Evolutionary conservation across 2,888 invertebrate genomes (phyloP).

Genomic region (Ormyrus nitidulus): DNA sequence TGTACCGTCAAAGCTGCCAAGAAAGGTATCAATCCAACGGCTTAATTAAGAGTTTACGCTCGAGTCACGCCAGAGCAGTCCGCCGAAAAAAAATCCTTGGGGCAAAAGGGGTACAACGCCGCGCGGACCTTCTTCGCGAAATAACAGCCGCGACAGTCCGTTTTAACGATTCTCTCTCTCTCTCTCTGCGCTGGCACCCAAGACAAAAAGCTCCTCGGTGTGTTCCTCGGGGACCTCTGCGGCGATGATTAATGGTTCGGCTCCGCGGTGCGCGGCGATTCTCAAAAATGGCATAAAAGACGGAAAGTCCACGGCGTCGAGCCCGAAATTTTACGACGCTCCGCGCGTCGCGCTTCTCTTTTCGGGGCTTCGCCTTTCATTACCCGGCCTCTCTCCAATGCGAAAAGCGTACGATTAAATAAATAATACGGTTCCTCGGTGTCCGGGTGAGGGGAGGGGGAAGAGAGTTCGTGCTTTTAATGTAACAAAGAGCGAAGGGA

Average conservation of each 20-base stretch:
- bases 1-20: neutral
- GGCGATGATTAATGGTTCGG: conserved; percentile 59
- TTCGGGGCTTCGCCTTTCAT: conserved; percentile 58
- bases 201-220: neutral
- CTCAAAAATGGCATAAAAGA: conserved; percentile 60
- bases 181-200: neutral
- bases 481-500: conserved; percentile 41
- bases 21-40: conserved; percentile 23
- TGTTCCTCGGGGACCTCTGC: no score
- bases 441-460: neutral
- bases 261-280: conserved; percentile 43
- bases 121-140: neutral
- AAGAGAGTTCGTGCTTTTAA: conserved; percentile 31
- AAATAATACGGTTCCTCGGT: conserved; percentile 57
- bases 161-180: conserved; percentile 20
- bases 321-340: conserved; percentile 37
- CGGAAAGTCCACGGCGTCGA: conserved; percentile 54
- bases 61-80: neutral
- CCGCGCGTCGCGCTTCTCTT: conserved; percentile 34
- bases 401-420: conserved; percentile 62
- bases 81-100: neutral
- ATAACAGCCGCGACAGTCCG: neutral
- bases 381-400: conserved; percentile 53
- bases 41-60: conserved; percentile 26
- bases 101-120: neutral